phyloP scores from a whole-genome alignment of 2,888 invertebrate species.

The Pammene aurita region DNA sequence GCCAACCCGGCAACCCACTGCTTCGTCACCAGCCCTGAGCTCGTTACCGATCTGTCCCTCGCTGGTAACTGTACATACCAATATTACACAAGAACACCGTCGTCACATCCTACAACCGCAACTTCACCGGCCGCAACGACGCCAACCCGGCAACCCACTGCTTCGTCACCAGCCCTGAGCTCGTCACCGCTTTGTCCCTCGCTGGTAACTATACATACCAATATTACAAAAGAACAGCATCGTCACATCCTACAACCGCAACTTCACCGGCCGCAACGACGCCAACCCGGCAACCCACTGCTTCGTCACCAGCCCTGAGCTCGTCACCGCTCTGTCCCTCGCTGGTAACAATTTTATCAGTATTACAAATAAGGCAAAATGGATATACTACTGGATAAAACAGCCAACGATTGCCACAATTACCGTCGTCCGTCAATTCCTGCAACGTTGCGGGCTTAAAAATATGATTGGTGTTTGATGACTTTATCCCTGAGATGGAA shows the following conservation, averaged over 20 bases:
- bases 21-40: conserved; percentile 98
- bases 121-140: conserved; percentile 99
- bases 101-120: conserved; percentile 99
- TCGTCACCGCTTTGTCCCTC: conserved; percentile 97
- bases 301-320: conserved; percentile 98
- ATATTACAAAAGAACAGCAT: conserved; percentile 99
- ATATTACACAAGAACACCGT: conserved; percentile 99
- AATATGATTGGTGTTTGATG: too few relatives aligned
- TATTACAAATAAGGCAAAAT: too few relatives aligned
- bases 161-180: conserved; percentile 98
- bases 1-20: conserved; percentile 99
- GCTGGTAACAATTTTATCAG: too few relatives aligned
- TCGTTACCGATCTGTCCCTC: conserved; percentile 97
- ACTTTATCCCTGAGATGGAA: too few relatives aligned
- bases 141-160: conserved; percentile 99
- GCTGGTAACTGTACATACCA: conserved; percentile 83
- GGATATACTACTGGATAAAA: too few relatives aligned
- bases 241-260: conserved; percentile 99
- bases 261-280: conserved; percentile 99
- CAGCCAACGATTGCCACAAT: too few relatives aligned
- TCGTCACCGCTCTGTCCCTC: conserved; percentile 90
- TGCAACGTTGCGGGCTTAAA: too few relatives aligned
- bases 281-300: conserved; percentile 99
- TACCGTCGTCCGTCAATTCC: too few relatives aligned
- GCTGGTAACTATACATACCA: conserved; percentile 83